Base-by-base conservation (phyloP, 2,797 vertebrate species). In the Sebastes matsubarae region DNA sequence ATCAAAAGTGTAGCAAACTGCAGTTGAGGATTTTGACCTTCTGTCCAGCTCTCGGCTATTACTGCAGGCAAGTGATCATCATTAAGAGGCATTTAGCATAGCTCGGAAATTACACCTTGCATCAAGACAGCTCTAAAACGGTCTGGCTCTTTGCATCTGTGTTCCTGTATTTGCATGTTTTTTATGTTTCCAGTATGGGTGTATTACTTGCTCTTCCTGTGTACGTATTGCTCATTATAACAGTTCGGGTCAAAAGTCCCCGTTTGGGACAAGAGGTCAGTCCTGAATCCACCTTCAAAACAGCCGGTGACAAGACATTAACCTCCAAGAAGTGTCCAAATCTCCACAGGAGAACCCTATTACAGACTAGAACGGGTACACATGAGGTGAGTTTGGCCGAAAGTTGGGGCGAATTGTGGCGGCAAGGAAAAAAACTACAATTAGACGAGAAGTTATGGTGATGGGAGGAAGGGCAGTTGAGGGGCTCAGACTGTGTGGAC, bases 401-500 rank as follows among this genome's bases (percentile, higher is more conserved):
- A 79, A 73, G 77, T 64, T 59, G n/a, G 68, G 60, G 67, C 34
- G 32, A 84, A 80, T 8, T 25, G 32, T 61, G 65, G 65, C 76
- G 70, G 59, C 38, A 65, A 77, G 68, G 66, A 72, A 78, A 72
- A 88, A 90, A 84, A 42, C 69, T 85, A 52, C 55, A 87, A 86
- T 81, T 79, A 84, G 72, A 83, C 5, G 27, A 76, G 46, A 83
- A 80, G 85, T 83, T 84, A 84, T 83, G 77, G 68, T 69, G 82
- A 87, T 75, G 68, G 72, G 65, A 89, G 73, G 75, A 78, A 81
- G 70, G 78, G 66, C 32, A 57, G 59, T 78, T 80, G 81, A 82
- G 81, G 88, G 85, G 79, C 73, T 85, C 34, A 24, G 73, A 80
- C 75, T 87, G 74, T 81, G 78, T 57, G 75, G 72, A 89, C 79